Conservation (phyloP, 2,113 vertebrate species). For the Eublepharis macularius region DNA sequence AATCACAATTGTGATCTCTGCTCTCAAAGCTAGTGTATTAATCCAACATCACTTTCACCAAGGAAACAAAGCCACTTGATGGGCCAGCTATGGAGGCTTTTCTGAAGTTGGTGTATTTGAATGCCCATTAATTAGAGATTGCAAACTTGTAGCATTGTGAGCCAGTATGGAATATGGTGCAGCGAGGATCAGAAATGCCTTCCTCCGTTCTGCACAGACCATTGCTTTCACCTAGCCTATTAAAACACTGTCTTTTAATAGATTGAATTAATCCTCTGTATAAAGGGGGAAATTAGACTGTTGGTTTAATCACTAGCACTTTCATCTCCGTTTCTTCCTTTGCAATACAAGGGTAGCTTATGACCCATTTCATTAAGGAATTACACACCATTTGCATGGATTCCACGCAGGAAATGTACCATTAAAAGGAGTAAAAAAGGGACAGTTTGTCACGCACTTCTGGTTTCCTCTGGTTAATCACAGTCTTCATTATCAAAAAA, state of each 20-base stretch:
- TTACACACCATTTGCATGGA: slow-evolving; percentile 16
- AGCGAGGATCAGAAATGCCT: neutral
- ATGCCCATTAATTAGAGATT: slow-evolving; percentile 26
- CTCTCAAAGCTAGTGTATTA: neutral
- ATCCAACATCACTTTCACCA: slow-evolving; percentile 12
- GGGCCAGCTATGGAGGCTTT: slow-evolving; percentile 18
- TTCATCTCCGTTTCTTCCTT: slow-evolving; percentile 45
- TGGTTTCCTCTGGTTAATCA: neutral
- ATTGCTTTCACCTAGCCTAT: slow-evolving; percentile 9
- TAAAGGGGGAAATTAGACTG: slow-evolving; percentile 36
- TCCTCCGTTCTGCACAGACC: slow-evolving; percentile 8
- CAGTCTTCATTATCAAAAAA: slow-evolving; percentile 6
- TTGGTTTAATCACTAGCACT: slow-evolving; percentile 36
- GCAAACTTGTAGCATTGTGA: neutral
- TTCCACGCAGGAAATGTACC: neutral
- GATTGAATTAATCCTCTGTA: slow-evolving; percentile 31
- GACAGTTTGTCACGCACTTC: neutral
- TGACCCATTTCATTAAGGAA: slow-evolving; percentile 30
- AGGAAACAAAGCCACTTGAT: neutral
- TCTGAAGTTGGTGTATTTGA: slow-evolving; percentile 23
- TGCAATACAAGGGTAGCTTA: slow-evolving; percentile 6
- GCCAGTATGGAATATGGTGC: neutral
- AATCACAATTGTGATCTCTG: slow-evolving; percentile 4
- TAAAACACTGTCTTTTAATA: slow-evolving; percentile 27
- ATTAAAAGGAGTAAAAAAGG: neutral